Evolutionary conservation across 1,140 invertebrate species (phyloP).

Genomic region (Pachyrhynchus sulphureomaculatus): DNA sequence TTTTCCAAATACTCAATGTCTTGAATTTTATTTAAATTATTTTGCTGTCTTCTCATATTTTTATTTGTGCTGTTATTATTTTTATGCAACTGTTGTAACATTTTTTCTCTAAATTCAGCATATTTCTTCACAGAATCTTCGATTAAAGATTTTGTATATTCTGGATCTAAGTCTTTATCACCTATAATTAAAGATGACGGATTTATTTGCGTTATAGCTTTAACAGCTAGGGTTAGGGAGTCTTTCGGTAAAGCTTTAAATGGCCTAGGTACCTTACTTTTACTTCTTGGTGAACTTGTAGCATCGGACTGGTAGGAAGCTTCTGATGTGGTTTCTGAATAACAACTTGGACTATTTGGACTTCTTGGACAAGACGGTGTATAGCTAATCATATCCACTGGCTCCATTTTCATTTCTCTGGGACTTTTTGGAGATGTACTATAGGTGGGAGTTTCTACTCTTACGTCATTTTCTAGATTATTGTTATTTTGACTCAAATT

Average conservation of each 20-base stretch:
- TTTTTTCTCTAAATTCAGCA: conserved; percentile 64
- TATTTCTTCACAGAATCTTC: conserved; percentile 62
- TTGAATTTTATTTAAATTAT: conserved; percentile 49
- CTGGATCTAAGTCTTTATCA: neutral
- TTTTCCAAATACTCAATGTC: conserved; percentile 86
- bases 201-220: conserved; percentile 51
- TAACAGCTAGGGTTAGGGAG: conserved; percentile 59
- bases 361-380: neutral
- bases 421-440: neutral
- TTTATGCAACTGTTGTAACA: conserved; percentile 65
- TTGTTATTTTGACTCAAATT: no score
- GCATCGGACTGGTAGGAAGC: neutral
- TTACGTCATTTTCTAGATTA: neutral
- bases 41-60: conserved; percentile 61
- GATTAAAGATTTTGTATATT: conserved; percentile 40
- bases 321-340: conserved; percentile 13
- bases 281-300: neutral
- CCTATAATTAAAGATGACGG: conserved; percentile 29
- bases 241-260: conserved; percentile 75
- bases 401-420: neutral
- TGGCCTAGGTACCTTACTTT: conserved; percentile 56
- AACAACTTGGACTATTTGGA: neutral
- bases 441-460: neutral
- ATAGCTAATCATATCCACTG: neutral
- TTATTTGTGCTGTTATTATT: conserved; percentile 62